Evolutionary conservation across 2,888 invertebrate species (phyloP).

Genomic region (Rhabditophanes sp.): DNA sequence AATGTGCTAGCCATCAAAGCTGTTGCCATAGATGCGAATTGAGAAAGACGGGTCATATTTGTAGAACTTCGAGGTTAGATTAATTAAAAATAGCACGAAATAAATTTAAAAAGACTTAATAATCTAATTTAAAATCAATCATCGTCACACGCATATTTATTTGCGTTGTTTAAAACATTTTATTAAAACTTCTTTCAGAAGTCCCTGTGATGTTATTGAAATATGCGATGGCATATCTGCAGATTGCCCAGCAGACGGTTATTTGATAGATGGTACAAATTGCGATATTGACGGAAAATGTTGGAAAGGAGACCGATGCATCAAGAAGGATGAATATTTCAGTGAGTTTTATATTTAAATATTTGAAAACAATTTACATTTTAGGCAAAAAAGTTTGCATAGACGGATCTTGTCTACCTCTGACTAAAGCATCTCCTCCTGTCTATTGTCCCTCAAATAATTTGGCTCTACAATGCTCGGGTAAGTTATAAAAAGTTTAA

Average conservation of each 20-base stretch:
- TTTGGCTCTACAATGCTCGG: slow-evolving; percentile 74
- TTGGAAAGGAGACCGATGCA: slow-evolving; percentile 52
- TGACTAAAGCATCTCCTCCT: slow-evolving; percentile 23
- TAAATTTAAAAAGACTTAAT: too few species aligned
- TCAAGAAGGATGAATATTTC: too few species aligned
- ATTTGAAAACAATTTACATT: slow-evolving; percentile 1
- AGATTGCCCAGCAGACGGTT: slow-evolving; percentile 68
- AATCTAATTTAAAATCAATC: too few species aligned
- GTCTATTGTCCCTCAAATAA: slow-evolving; percentile 66
- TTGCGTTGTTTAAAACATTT: neutral
- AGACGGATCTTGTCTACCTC: slow-evolving; percentile 67
- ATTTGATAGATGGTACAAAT: slow-evolving; percentile 76
- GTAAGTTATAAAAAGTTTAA: too few species aligned
- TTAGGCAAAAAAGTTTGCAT: slow-evolving; percentile 66
- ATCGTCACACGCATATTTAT: too few species aligned
- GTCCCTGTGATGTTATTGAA: slow-evolving; percentile 75
- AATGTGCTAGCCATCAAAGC: slow-evolving; percentile 77
- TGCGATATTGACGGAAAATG: slow-evolving; percentile 54
- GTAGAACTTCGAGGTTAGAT: slow-evolving; percentile 65
- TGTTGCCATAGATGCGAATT: slow-evolving; percentile 56
- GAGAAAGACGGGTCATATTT: slow-evolving; percentile 58
- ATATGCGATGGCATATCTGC: slow-evolving; percentile 69
- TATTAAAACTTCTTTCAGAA: too few species aligned
- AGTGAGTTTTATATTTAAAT: slow-evolving; percentile 50
- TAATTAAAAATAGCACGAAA: too few species aligned